Evolutionary conservation across 2,888 invertebrate species (phyloP).

Genomic region (Prosapia bicincta): DNA sequence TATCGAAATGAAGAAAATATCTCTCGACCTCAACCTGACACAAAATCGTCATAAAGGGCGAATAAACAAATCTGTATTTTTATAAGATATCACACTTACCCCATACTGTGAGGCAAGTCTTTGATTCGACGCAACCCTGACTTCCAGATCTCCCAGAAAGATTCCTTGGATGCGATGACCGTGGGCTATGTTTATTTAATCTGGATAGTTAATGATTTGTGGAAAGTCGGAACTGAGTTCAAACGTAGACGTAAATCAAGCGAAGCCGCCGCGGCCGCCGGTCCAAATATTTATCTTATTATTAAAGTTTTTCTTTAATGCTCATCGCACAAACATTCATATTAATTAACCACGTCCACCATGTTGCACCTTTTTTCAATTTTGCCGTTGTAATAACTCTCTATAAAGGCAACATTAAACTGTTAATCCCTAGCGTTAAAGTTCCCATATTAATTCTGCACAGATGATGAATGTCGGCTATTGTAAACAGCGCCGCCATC

Average conservation of each 20-base stretch:
- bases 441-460: neutral
- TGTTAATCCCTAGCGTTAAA: neutral
- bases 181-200: neutral
- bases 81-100: too few species aligned
- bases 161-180: neutral
- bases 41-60: too few species aligned
- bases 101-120: too few species aligned
- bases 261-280: neutral
- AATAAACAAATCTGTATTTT: too few species aligned
- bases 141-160: neutral
- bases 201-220: neutral
- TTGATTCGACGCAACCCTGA: neutral
- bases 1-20: too few species aligned
- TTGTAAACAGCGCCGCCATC: neutral
- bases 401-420: neutral
- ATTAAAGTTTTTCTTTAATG: neutral
- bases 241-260: neutral
- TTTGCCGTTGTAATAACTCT: neutral
- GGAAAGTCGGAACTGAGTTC: neutral
- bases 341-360: neutral
- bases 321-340: neutral
- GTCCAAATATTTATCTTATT: neutral
- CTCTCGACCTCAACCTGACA: too few species aligned
- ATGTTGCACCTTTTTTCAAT: neutral
- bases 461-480: neutral